Conservation (phyloP, 2,888 invertebrate genomes). For the Drosophila colorata region DNA sequence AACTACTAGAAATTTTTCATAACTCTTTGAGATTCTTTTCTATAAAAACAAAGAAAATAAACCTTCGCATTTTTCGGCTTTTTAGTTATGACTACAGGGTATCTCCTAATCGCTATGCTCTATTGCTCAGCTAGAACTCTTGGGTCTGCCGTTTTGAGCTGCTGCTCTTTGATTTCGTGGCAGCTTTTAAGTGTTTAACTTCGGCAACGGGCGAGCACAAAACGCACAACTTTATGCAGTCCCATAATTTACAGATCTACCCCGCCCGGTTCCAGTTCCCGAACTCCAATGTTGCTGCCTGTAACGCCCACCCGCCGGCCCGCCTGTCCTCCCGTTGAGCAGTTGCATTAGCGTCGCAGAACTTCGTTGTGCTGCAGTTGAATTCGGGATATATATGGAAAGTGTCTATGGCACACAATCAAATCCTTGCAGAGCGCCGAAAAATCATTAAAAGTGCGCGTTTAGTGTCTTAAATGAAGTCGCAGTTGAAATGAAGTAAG, state of each 20-base stretch:
- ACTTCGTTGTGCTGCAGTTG: conserved; percentile 32
- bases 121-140: conserved; percentile 32
- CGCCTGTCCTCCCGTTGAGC: conserved; percentile 40
- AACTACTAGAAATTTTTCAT: no score
- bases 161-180: conserved; percentile 70
- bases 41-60: no score
- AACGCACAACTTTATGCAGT: conserved; percentile 52
- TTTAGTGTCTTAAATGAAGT: conserved; percentile 7
- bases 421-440: conserved; percentile 16
- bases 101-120: conserved; percentile 1
- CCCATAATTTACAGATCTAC: conserved; percentile 70
- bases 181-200: conserved; percentile 74
- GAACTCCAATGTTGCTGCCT: not conserved
- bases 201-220: conserved; percentile 34
- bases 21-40: no score
- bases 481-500: conserved; percentile 2
- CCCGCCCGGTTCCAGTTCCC: conserved; percentile 7
- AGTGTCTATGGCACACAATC: conserved; percentile 15
- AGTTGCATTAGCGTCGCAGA: conserved; percentile 52
- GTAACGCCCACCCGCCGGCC: conserved; percentile 6
- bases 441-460: conserved; percentile 9
- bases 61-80: no score
- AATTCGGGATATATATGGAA: conserved; percentile 13
- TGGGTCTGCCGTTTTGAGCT: conserved; percentile 1
- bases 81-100: not conserved